Evolutionary conservation across 2,113 vertebrate species (phyloP).

Genomic region (rat (Rattus norvegicus)): GRCr8 NC_086020.1:186960001-186960500

Average conservation of each 20-base stretch:
- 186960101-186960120: constrained; percentile 3
- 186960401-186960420: not conserved
- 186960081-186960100: not conserved
- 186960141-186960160: not conserved
- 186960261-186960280: not conserved
- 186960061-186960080: constrained; percentile 24
- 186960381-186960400: not conserved
- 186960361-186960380: not conserved
- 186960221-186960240: not conserved
- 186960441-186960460: not conserved
- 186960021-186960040: too few species aligned
- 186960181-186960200: not conserved
- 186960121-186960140: not conserved
- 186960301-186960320: not conserved
- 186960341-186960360: not conserved
- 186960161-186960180: not conserved
- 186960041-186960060: not conserved
- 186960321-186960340: not conserved
- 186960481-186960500: not conserved
- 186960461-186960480: not conserved
- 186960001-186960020: not conserved
- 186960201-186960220: not conserved
- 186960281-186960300: not conserved
- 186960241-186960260: not conserved
- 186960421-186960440: not conserved